Evolutionary conservation across 2,797 vertebrate genomes (phyloP).

Genomic region (Hemibagrus guttatus): DNA sequence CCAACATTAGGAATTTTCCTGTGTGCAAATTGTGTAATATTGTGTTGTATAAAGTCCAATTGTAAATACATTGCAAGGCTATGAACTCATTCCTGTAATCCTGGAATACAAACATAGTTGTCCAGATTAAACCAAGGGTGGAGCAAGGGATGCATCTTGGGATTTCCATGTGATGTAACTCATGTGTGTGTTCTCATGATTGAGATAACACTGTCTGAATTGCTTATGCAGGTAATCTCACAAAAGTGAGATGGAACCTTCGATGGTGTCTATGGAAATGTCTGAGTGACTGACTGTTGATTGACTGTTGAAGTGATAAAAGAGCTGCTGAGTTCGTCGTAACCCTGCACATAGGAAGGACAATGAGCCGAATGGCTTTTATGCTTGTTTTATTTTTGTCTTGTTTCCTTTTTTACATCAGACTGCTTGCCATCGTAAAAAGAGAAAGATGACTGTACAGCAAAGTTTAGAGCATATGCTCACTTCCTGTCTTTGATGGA

Average conservation of each 20-base stretch:
- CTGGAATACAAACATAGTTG: neutral
- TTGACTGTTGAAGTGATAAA: conserved; percentile 2
- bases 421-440: neutral
- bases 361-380: neutral
- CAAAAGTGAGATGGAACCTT: neutral
- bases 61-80: neutral
- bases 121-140: neutral
- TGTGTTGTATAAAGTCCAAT: neutral
- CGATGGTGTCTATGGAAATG: neutral
- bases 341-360: neutral
- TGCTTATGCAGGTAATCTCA: neutral
- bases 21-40: neutral
- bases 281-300: neutral
- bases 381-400: neutral
- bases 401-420: neutral
- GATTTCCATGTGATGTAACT: neutral
- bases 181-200: neutral
- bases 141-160: neutral
- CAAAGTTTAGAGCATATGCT: neutral
- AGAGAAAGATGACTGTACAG: neutral
- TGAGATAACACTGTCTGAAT: neutral
- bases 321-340: neutral
- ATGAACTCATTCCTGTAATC: conserved; percentile 2
- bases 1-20: neutral
- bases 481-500: neutral